Conservation (phyloP, 2,113 vertebrate species). For the Herpailurus yagouaroundi region DNA sequence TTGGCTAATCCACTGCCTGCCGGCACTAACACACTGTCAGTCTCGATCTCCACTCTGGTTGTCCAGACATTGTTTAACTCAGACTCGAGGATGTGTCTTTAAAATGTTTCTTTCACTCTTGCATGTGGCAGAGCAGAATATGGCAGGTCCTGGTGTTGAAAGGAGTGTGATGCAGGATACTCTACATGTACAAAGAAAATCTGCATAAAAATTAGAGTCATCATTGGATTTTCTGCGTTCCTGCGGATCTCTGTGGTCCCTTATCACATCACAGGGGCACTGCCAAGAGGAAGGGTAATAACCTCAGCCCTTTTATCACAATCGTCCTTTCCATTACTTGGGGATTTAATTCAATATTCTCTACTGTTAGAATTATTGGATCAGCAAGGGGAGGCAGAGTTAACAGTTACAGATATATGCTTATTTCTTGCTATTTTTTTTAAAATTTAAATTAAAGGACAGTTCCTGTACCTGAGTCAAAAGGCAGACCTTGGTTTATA, state of each 20-base stretch:
- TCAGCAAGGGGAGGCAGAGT: slow-evolving; percentile 54
- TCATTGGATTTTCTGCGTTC: slow-evolving; percentile 72
- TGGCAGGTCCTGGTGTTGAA: slow-evolving; percentile 64
- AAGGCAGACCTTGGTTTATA: neutral
- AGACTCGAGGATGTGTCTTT: slow-evolving; percentile 50
- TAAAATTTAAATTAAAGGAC: neutral
- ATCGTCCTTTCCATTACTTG: slow-evolving; percentile 73
- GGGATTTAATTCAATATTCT: slow-evolving; percentile 79
- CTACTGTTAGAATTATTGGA: slow-evolving; percentile 50
- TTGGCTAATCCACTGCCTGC: slow-evolving; percentile 43
- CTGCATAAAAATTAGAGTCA: slow-evolving; percentile 72
- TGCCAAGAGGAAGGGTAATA: slow-evolving; percentile 72
- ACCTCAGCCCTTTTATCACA: slow-evolving; percentile 72
- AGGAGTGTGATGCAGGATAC: slow-evolving; percentile 60
- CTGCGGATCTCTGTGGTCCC: slow-evolving; percentile 64
- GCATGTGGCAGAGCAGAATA: slow-evolving; percentile 45
- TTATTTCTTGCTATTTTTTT: slow-evolving; percentile 46
- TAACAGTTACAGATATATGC: neutral
- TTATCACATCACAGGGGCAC: slow-evolving; percentile 56
- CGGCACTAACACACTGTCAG: slow-evolving; percentile 47
- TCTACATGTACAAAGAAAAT: slow-evolving; percentile 66
- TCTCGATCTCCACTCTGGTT: slow-evolving; percentile 33
- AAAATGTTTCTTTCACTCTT: slow-evolving; percentile 58
- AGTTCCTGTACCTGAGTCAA: slow-evolving; percentile 38
- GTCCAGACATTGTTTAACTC: slow-evolving; percentile 67